Percentiles rank a stretch among this genome's conserved stretches.
Conservation (phyloP, 2,797 vertebrate species). For the Liasis olivaceus region DNA sequence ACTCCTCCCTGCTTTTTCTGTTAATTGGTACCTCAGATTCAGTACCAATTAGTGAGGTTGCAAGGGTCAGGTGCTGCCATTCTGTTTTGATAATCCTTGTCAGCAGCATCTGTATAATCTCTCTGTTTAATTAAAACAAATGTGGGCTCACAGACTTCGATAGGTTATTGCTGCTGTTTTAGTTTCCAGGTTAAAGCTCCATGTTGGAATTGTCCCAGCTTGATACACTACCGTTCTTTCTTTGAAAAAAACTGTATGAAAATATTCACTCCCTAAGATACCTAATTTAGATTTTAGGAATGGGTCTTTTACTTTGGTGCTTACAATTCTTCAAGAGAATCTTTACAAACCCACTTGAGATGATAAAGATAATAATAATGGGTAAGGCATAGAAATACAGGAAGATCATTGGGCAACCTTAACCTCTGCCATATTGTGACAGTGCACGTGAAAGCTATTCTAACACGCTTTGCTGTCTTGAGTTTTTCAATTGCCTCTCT, state of each 20-base stretch:
- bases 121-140: slow-evolving; percentile 87
- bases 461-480: neutral
- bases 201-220: slow-evolving; percentile 41
- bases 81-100: slow-evolving; percentile 86
- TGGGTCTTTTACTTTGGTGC: neutral
- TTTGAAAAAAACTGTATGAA: slow-evolving; percentile 42
- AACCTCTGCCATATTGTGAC: slow-evolving; percentile 30
- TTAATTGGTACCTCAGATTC: slow-evolving; percentile 81
- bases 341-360: neutral
- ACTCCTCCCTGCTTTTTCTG: slow-evolving; percentile 68
- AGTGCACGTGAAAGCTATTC: neutral
- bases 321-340: neutral
- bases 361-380: neutral
- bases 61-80: slow-evolving; percentile 83
- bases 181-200: slow-evolving; percentile 68
- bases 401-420: neutral
- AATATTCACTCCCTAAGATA: slow-evolving; percentile 39
- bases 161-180: slow-evolving; percentile 55
- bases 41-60: slow-evolving; percentile 82
- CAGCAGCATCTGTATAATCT: slow-evolving; percentile 81
- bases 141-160: slow-evolving; percentile 83
- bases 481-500: neutral
- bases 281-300: neutral
- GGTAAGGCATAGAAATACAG: neutral
- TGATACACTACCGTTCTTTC: slow-evolving; percentile 19